phyloP scores from a whole-genome alignment of 2,888 invertebrate species.

The Acrobasis suavella region DNA sequence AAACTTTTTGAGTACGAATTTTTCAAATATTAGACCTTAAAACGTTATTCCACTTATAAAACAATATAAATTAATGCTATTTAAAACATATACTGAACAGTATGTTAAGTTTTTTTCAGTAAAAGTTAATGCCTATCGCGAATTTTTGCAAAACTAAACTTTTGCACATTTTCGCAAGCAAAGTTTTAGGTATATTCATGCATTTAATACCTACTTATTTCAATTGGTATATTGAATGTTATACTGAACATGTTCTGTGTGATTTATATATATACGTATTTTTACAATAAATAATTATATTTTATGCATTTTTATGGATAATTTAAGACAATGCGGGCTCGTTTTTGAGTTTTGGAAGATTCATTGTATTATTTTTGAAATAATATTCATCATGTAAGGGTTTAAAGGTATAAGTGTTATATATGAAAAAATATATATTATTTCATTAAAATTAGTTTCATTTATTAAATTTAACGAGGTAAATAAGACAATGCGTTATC shows the following conservation, averaged over 20 bases:
- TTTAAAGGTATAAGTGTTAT: neutral
- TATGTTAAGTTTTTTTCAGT: neutral
- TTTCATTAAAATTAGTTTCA: neutral
- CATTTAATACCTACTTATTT: conserved; percentile 20
- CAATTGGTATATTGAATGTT: conserved; percentile 15
- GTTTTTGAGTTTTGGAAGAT: conserved; percentile 2
- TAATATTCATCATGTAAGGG: neutral
- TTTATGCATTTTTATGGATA: neutral
- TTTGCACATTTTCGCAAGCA: neutral
- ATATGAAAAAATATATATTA: neutral
- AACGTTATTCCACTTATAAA: conserved; percentile 19
- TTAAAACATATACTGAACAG: neutral
- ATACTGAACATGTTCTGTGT: neutral
- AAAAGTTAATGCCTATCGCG: conserved; percentile 18
- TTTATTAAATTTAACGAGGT: conserved; percentile 17
- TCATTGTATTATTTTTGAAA: neutral
- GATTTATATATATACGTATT: neutral
- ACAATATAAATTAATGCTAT: neutral
- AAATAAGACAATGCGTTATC: neutral
- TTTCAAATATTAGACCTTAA: conserved; percentile 4
- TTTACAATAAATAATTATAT: neutral
- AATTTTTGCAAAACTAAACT: conserved; percentile 1
- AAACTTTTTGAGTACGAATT: conserved; percentile 9
- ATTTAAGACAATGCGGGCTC: neutral
- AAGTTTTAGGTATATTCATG: conserved; percentile 12